Base-by-base conservation (phyloP, 2,888 invertebrate genomes). In the Mesorhabditis belari region DNA sequence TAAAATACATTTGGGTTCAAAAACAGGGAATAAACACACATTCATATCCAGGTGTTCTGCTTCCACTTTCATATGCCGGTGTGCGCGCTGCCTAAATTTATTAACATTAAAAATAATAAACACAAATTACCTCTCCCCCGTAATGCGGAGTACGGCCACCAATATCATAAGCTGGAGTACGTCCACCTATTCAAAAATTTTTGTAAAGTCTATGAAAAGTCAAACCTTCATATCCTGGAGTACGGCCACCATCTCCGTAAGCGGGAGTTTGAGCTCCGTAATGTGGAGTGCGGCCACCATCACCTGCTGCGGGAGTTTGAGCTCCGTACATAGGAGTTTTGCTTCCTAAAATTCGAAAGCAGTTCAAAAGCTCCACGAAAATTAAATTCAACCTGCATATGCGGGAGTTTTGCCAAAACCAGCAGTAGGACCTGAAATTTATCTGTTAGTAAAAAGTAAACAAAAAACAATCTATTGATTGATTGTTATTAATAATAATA, bases 81-180 rank as follows among this genome's bases (percentile, higher is more conserved):
- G 66, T 66, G 23, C 63, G 28, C n/a, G n/a, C n/a, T n/a, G n/a
- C n/a, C n/a, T n/a, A n/a, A n/a, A n/a, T n/a, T n/a, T n/a, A n/a
- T n/a, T n/a, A n/a, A n/a, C n/a, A n/a, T n/a, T n/a, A n/a, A n/a
- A n/a, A n/a, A n/a, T n/a, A n/a, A n/a, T n/a, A n/a, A n/a, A n/a
- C n/a, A n/a, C n/a, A n/a, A n/a, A n/a, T n/a, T n/a, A 94, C 94
- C 74, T 17, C 58, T 3, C 51, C 44, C 9, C 51, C 65, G 44
- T 65, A 65, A 25, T 60, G 60, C 4, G 65, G 65, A 2, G 75
- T 83, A 92, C 94, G 84, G 92, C 92, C 58, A 90, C 87, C 1
- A 93, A 94, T 35, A 94, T 95, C 86, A 62, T 95, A 92, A 55
- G 90, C 87, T 0, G 95, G 95, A 25, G 95, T 95, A 86, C 90